phyloP scores from a whole-genome alignment of 2,888 invertebrate genomes.

The Ormia ochracea region DNA sequence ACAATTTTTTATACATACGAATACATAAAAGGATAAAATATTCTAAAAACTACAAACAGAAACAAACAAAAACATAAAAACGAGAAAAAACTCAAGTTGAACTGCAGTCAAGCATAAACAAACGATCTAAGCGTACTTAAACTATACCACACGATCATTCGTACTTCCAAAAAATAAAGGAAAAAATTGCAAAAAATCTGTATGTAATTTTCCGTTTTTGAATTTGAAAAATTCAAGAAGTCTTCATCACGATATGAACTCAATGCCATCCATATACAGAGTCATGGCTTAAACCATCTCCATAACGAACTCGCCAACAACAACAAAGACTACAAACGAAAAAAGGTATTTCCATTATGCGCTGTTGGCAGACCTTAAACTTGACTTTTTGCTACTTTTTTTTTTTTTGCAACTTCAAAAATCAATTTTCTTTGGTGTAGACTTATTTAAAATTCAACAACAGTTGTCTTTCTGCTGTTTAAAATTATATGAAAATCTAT shows the following conservation, averaged over 20 bases:
- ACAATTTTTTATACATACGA: too few species aligned
- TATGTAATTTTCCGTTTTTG: neutral
- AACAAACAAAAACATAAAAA: neutral
- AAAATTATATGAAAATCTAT: neutral
- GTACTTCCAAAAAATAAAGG: neutral
- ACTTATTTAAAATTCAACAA: conserved; percentile 55
- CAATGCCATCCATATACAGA: conserved; percentile 56
- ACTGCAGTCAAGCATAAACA: conserved; percentile 41
- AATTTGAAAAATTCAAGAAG: conserved; percentile 59
- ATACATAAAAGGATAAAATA: conserved; percentile 22
- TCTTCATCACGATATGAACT: conserved; percentile 64
- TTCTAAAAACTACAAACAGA: conserved; percentile 14
- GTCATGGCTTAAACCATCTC: conserved; percentile 47
- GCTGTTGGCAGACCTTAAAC: conserved; percentile 70
- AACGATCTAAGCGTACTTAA: conserved; percentile 14
- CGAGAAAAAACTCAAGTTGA: neutral
- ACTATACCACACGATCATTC: neutral
- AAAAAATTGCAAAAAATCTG: neutral
- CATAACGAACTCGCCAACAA: neutral
- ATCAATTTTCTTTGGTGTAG: conserved; percentile 57
- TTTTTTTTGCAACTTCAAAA: conserved; percentile 29
- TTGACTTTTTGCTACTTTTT: conserved; percentile 68
- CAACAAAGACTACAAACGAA: neutral
- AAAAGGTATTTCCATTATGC: conserved; percentile 42
- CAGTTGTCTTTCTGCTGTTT: conserved; percentile 40